phyloP scores from a whole-genome alignment of 1,140 invertebrate species.

The Sinonovacula constricta region DNA sequence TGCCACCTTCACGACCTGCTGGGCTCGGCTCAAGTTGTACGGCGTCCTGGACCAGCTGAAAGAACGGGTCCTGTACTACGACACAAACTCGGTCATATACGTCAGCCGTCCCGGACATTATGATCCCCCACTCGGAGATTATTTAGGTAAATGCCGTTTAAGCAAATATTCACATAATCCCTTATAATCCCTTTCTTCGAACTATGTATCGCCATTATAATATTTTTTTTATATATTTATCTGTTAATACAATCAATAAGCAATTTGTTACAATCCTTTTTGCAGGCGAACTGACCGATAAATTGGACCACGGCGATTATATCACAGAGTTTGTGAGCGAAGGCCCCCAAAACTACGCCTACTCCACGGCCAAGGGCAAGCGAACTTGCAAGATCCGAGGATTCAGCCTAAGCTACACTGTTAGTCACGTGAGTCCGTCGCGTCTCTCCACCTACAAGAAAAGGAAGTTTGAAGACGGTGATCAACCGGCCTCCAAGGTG shows the following conservation, averaged over 20 bases:
- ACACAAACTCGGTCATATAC: constrained; percentile 77
- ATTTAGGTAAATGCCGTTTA: too few species aligned
- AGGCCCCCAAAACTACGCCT: constrained; percentile 12
- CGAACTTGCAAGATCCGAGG: constrained; percentile 3
- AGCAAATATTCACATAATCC: too few species aligned
- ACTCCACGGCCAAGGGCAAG: neutral
- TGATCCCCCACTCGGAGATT: too few species aligned
- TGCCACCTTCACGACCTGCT: constrained; percentile 75
- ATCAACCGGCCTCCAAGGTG: neutral
- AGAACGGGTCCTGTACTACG: constrained; percentile 73
- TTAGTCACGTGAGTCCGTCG: neutral
- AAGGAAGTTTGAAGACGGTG: constrained; percentile 11
- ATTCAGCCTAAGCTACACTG: constrained; percentile 2
- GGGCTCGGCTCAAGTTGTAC: constrained; percentile 77
- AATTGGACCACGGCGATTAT: constrained; percentile 1
- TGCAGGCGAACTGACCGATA: constrained; percentile 11
- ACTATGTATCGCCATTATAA: too few species aligned
- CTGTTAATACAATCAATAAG: too few species aligned
- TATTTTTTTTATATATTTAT: too few species aligned
- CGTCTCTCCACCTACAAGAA: constrained; percentile 3
- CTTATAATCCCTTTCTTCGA: too few species aligned
- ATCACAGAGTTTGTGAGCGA: constrained; percentile 17
- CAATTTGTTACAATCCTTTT: neutral
- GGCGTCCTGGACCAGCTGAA: constrained; percentile 69
- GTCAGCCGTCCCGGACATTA: neutral